Evolutionary conservation across 2,888 invertebrate genomes (phyloP), one percentile per base, ranked within the genome.

Genomic region (Xanthia icteritia): DNA sequence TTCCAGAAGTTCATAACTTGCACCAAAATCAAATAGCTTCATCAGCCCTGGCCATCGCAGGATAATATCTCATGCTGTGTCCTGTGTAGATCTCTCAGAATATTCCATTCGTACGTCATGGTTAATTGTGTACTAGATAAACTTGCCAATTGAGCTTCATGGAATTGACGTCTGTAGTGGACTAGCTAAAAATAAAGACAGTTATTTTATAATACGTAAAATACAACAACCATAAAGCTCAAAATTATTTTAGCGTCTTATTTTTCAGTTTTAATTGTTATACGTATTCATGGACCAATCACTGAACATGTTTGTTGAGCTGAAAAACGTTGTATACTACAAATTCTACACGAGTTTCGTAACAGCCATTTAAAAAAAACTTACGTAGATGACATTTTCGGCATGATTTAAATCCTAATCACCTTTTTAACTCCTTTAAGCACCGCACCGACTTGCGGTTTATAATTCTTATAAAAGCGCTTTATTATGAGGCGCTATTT

Each of bases 11-110:
- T 73, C 9, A 15, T 79, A 15, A 69, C 80, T 85, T 85, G 86
- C 45, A 36, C 85, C 77, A 68, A 63, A 68, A 13, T 15, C 15
- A 60, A 83, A 86, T 76, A 71, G 71, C 86, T 86, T 85, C 86
- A 86, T 86, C 84, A 78, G 63, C 15, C 45, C 61, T 74, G 23
- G 65, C 84, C 64, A 61, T 83, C 15, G 36, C 60, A 61, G 68
- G 20, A 83, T 83, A 74, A 70, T 82, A 69, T 70, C 81, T 71
- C 85, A 54, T 66, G 58, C 51, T 54, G 69, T 69, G 51, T 66
- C 51, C 69, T 11, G n/a, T n/a, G 17, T 42, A 51, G 65, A 75
- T 58, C 58, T 54, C 2, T n/a, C 42, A 48, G 66, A 51, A 17
- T 36, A 60, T 68, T 39, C n/a, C 60, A 48, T 51, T 54, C 60